These are phyloP conservation scores for Dolichallabes microphthalmus DNA, from an alignment of 2,113 vertebrate species.

Conservation along the genomic window DNA sequence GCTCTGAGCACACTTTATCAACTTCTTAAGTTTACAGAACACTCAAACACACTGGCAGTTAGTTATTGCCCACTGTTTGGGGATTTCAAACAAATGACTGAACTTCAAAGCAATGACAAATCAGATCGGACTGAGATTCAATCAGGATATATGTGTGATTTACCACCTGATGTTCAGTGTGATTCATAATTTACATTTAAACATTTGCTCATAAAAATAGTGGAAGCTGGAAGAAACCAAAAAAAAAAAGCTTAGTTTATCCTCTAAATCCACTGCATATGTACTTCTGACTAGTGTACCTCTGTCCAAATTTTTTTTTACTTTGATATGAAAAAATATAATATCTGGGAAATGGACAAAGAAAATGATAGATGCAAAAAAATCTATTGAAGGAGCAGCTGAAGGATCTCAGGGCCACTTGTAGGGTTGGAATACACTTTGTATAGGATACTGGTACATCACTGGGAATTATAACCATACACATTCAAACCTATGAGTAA, in stretches of 20 bases:
- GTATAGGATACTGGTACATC: neutral
- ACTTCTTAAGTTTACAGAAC: slow-evolving; percentile 58
- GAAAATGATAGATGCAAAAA: neutral
- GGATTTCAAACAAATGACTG: slow-evolving; percentile 10
- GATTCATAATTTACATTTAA: neutral
- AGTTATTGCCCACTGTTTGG: neutral
- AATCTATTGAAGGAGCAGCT: neutral
- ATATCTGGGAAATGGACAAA: neutral
- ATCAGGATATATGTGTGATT: neutral
- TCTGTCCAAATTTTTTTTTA: neutral
- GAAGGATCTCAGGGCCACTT: neutral
- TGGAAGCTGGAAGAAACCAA: neutral
- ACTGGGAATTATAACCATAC: neutral
- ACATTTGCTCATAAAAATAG: neutral
- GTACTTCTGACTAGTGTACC: neutral
- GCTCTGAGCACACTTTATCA: slow-evolving; percentile 59
- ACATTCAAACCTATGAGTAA: neutral
- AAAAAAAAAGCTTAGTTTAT: neutral
- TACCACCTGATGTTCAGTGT: neutral
- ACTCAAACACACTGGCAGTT: slow-evolving; percentile 9
- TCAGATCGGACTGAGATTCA: slow-evolving; percentile 14
- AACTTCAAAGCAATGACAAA: slow-evolving; percentile 10
- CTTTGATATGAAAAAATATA: neutral
- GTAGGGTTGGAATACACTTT: neutral
- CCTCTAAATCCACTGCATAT: neutral